phyloP scores from a whole-genome alignment of 2,888 invertebrate genomes.

The Ethmia dodecea region DNA sequence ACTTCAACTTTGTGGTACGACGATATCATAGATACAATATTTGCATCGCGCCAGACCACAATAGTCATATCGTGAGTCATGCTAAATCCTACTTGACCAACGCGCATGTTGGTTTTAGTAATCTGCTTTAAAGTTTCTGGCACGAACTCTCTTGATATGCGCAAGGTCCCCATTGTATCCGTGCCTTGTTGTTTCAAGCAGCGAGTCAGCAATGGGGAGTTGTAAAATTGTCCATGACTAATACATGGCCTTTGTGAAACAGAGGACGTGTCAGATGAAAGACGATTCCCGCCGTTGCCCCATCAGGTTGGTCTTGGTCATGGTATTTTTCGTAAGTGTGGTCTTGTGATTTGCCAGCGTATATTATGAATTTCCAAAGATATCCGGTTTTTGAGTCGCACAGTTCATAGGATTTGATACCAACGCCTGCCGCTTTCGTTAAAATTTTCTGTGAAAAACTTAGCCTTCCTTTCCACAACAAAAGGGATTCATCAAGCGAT shows the following conservation, averaged over 20 bases:
- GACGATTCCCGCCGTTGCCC: slow-evolving; percentile 5
- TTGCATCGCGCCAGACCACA: slow-evolving; percentile 7
- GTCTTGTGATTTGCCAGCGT: slow-evolving; percentile 7
- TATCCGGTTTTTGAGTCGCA: slow-evolving; percentile 15
- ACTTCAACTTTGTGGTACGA: slow-evolving; percentile 4
- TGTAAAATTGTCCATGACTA: slow-evolving; percentile 19
- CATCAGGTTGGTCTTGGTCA: neutral
- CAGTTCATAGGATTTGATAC: slow-evolving; percentile 12
- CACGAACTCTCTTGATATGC: slow-evolving; percentile 22
- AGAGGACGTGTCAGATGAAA: slow-evolving; percentile 6
- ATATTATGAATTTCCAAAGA: slow-evolving; percentile 7
- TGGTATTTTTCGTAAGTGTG: neutral
- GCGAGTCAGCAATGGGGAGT: slow-evolving; percentile 13
- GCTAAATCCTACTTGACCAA: neutral
- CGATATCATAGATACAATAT: slow-evolving; percentile 8
- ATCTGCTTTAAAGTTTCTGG: slow-evolving; percentile 16
- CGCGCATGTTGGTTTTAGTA: slow-evolving; percentile 14
- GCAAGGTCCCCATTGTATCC: slow-evolving; percentile 15
- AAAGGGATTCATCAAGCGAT: slow-evolving; percentile 15
- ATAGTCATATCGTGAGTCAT: slow-evolving; percentile 1
- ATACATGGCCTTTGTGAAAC: slow-evolving; percentile 10
- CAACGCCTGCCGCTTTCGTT: slow-evolving; percentile 13
- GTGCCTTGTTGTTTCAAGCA: slow-evolving; percentile 11
- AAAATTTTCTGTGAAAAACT: slow-evolving; percentile 24
- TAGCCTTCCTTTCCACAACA: slow-evolving; percentile 25